Evolutionary conservation across 2,113 vertebrate species (phyloP).

Genomic region (Anhinga rufa): DNA sequence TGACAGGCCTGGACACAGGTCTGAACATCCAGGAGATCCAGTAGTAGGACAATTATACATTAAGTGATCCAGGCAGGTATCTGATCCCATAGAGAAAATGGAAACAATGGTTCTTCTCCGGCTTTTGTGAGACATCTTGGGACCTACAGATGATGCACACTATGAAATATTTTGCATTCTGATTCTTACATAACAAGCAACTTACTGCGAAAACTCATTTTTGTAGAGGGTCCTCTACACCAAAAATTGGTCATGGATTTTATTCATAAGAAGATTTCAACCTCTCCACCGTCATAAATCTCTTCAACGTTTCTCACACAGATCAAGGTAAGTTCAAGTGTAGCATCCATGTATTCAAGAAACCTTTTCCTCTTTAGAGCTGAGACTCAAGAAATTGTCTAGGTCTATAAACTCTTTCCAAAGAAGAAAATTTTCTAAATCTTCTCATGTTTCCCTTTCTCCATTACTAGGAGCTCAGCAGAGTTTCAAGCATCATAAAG

Average conservation of each 20-base stretch:
- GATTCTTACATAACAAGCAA: not conserved
- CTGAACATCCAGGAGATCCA: not conserved
- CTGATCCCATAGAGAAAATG: not conserved
- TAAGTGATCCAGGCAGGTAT: not conserved
- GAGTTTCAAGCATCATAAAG: not conserved
- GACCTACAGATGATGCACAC: not conserved
- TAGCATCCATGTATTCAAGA: not conserved
- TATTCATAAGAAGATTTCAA: not conserved
- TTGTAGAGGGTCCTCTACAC: not conserved
- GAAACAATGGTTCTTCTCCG: not conserved
- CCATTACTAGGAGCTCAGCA: not conserved
- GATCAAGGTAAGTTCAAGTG: not conserved
- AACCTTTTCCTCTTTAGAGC: not conserved
- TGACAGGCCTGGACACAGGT: not conserved
- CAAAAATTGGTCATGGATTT: not conserved
- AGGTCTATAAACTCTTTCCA: not conserved
- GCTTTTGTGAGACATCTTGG: not conserved
- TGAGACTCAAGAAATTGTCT: not conserved
- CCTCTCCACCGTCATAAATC: not conserved
- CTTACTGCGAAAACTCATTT: not conserved
- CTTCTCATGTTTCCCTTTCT: not conserved
- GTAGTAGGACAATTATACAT: not conserved
- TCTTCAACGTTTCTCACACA: not conserved
- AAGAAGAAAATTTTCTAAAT: not conserved
- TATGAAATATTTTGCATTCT: not conserved